phyloP scores from a whole-genome alignment of 2,113 vertebrate species.

The Dermatemys mawii region DNA sequence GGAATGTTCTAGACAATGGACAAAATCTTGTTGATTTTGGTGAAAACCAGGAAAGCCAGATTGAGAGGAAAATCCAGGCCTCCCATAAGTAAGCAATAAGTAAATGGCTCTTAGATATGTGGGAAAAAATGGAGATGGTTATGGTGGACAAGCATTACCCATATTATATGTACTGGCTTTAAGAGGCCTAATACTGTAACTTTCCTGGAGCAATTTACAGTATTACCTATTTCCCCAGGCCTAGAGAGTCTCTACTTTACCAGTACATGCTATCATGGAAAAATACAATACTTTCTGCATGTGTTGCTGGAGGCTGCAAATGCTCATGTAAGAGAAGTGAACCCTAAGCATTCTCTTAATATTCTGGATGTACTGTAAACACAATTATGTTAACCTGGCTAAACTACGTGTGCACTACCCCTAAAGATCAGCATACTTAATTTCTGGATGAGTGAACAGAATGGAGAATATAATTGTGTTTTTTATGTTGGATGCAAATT shows the following conservation, averaged over 20 bases:
- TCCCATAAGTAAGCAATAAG: too few species aligned
- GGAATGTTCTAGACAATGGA: background rate
- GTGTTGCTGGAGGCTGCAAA: background rate
- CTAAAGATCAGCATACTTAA: background rate
- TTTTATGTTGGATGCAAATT: background rate
- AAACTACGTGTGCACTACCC: background rate
- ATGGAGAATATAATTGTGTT: background rate
- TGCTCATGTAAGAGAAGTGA: background rate
- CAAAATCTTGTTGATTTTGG: background rate
- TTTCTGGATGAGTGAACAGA: background rate
- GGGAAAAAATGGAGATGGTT: background rate
- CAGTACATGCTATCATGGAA: background rate
- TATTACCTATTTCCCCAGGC: background rate
- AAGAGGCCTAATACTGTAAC: background rate
- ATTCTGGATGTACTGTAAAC: background rate
- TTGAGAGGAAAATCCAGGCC: background rate
- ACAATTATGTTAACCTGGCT: background rate
- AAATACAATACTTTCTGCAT: background rate
- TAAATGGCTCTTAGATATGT: background rate
- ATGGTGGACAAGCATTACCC: background rate
- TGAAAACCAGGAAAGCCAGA: background rate
- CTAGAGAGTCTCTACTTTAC: background rate
- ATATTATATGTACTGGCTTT: background rate
- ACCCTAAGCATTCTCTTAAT: background rate
- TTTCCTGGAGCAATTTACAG: background rate